Percentiles rank a stretch among this genome's conserved stretches.
phyloP scores from a whole-genome alignment of 2,888 invertebrate genomes.

The Aspidiotus destructor region DNA sequence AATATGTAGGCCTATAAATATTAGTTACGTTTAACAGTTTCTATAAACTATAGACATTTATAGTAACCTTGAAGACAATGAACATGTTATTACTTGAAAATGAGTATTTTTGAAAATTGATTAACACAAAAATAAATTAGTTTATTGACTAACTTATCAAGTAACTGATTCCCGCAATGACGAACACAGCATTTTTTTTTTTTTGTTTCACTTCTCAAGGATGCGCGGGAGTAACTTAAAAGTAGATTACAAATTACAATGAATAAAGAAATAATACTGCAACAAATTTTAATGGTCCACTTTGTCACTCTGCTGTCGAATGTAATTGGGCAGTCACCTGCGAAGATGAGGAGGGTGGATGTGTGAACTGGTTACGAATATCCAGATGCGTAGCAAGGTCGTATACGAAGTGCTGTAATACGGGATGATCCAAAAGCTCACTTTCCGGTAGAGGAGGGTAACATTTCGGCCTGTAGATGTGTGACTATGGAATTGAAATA shows the following conservation, averaged over 20 bases:
- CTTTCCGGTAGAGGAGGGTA: conserved; percentile 78
- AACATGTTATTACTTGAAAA: too few relatives aligned
- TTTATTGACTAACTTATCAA: too few relatives aligned
- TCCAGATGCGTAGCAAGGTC: conserved; percentile 76
- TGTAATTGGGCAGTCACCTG: neutral
- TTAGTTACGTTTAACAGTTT: conserved; percentile 7
- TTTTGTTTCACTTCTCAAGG: neutral
- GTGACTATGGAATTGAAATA: conserved; percentile 7
- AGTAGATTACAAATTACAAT: conserved; percentile 14
- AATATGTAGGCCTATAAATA: neutral
- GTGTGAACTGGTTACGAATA: conserved; percentile 54
- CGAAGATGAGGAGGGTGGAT: conserved; percentile 15
- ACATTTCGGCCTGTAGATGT: conserved; percentile 66
- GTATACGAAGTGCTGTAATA: conserved; percentile 65
- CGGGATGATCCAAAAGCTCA: conserved; percentile 75
- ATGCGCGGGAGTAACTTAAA: conserved; percentile 24
- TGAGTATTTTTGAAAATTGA: too few relatives aligned
- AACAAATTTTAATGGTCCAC: conserved; percentile 30
- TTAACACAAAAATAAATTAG: too few relatives aligned
- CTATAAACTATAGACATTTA: too few relatives aligned
- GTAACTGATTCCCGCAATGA: conserved; percentile 11
- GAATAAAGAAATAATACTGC: conserved; percentile 29
- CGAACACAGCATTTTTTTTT: neutral
- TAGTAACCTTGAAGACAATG: too few relatives aligned
- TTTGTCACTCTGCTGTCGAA: conserved; percentile 22